A percentile compares a stretch with the other conserved stretches of the same genome.
Conservation (phyloP, 2,888 invertebrate species). For the Caenorhabditis sinica region DNA sequence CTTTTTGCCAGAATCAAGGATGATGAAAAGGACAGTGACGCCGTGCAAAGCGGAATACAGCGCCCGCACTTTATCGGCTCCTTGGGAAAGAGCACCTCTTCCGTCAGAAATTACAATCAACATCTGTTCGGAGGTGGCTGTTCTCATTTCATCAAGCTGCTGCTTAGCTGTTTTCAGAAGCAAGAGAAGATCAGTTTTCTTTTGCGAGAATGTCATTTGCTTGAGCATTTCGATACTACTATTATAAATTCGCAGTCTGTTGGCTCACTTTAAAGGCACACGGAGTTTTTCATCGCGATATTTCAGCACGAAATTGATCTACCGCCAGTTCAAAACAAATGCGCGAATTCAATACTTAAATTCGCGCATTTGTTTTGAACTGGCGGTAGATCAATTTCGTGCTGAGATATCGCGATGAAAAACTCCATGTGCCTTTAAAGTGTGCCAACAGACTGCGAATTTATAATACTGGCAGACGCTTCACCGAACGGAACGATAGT, state of each 20-base stretch:
- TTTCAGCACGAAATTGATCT: no score
- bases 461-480: constrained; percentile 51
- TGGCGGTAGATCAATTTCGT: no score
- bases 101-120: constrained; percentile 96
- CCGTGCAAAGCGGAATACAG: constrained; percentile 84
- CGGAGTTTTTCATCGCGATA: no score
- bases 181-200: constrained; percentile 89
- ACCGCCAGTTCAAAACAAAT: no score
- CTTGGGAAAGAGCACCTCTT: constrained; percentile 92
- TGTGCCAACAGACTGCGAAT: no score
- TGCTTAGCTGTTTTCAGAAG: constrained; percentile 69
- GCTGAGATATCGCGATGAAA: no score
- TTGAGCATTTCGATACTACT: constrained; percentile 65
- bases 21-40: constrained; percentile 95
- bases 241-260: no score
- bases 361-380: no score
- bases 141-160: constrained; percentile 65
- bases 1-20: constrained; percentile 95
- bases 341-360: no score
- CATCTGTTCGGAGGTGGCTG: constrained; percentile 88
- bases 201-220: constrained; percentile 89
- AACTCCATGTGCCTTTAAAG: no score
- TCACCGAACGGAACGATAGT: constrained; percentile 93
- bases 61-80: constrained; percentile 87
- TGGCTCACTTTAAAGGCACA: no score